Conservation (phyloP, 2,113 vertebrate genomes). For the Acanthochromis polyacanthus region DNA sequence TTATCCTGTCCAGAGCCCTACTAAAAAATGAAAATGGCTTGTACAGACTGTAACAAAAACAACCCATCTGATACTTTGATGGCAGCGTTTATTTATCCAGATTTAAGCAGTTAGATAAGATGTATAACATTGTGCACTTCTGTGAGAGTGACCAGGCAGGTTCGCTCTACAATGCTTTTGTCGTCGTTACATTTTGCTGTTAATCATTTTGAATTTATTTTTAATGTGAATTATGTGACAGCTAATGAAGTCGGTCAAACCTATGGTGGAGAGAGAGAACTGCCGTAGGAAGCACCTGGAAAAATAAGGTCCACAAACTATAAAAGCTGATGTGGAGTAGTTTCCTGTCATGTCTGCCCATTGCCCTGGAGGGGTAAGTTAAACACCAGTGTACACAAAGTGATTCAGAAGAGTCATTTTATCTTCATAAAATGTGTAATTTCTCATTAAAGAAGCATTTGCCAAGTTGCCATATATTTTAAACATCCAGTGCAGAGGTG, state of each 20-base stretch:
- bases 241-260: constrained; percentile 3
- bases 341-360: constrained; percentile 43
- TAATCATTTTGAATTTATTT: constrained; percentile 29
- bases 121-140: neutral
- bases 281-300: constrained; percentile 52
- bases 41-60: constrained; percentile 49
- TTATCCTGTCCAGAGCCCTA: constrained; percentile 51
- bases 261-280: neutral
- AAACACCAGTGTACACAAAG: constrained; percentile 14
- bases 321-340: constrained; percentile 27
- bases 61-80: constrained; percentile 26
- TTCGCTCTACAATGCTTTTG: neutral
- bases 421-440: neutral
- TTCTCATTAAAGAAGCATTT: neutral
- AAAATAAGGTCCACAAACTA: constrained; percentile 39
- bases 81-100: constrained; percentile 49
- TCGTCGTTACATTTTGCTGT: constrained; percentile 18
- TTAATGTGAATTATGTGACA: constrained; percentile 4
- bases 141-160: neutral
- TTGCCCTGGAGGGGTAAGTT: neutral
- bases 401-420: constrained; percentile 6
- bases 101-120: constrained; percentile 34
- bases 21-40: constrained; percentile 61
- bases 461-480: neutral
- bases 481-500: neutral